phyloP scores from a whole-genome alignment of 2,113 vertebrate genomes.

The Oophaga pumilio region DNA sequence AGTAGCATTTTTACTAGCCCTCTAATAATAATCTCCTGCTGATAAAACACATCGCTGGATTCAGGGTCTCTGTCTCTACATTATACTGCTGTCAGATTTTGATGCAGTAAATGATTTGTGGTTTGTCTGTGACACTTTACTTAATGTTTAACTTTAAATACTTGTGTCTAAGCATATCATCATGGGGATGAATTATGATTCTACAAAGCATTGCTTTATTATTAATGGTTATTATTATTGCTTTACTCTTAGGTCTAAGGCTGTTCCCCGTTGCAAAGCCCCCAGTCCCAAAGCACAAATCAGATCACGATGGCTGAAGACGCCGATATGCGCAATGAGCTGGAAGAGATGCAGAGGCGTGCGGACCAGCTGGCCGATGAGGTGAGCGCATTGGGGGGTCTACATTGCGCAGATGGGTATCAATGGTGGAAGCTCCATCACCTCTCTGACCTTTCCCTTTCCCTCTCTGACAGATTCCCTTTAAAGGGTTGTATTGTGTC shows the following conservation, averaged over 20 bases:
- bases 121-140: background rate
- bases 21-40: too few relatives aligned
- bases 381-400: conserved; percentile 70
- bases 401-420: too few relatives aligned
- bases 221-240: background rate
- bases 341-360: conserved; percentile 97
- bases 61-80: too few relatives aligned
- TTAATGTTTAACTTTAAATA: background rate
- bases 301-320: conserved; percentile 92
- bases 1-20: too few relatives aligned
- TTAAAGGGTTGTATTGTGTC: too few relatives aligned
- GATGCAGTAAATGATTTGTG: background rate
- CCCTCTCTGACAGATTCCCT: too few relatives aligned
- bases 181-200: background rate
- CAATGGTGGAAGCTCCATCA: too few relatives aligned
- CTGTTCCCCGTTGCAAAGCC: conserved; percentile 62
- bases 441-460: too few relatives aligned
- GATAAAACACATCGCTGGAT: too few relatives aligned
- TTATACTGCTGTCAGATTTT: too few relatives aligned
- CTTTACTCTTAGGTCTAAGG: conserved; percentile 67
- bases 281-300: conserved; percentile 71
- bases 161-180: background rate
- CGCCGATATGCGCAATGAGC: conserved; percentile 97
- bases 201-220: background rate
- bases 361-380: conserved; percentile 97